Base-by-base conservation (phyloP, 2,888 invertebrate genomes). In the Andrena bucephala region DNA sequence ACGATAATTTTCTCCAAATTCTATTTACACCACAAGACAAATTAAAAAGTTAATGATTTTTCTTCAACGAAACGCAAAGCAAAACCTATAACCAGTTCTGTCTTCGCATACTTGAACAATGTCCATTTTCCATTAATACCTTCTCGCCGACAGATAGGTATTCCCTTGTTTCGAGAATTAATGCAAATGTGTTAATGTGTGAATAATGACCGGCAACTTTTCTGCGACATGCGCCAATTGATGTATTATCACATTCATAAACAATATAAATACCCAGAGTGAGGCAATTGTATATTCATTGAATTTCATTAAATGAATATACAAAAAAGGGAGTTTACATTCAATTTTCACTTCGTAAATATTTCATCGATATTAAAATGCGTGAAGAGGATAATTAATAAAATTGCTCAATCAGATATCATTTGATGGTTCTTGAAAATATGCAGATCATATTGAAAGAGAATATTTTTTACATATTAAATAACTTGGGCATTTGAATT, bases 41-140 rank as follows among this genome's bases (percentile, higher is more conserved):
- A 13, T 42, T 42, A 42, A 42, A 13, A 42, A 42, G 13, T 42
- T 42, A 13, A 36, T 36, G 27, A 33, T 4, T 59, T 57, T 59
- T 36, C 8, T 42, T 16, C 16, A 13, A 13, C 10, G 4, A 36
- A 50, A 8, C 2, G 24, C 13, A 69, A 59, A 63, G 31, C 60
- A 24, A 48, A 27, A 20, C 42, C 6, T 79, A 69, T 29, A 52
- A 31, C 24, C 33, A 48, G 10, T 67, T 60, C 20, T 70, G 62
- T 48, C 60, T 62, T 62, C 27, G 54, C 60, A 52, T 70, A 67
- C 60, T 78, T 67, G 79, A 78, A 78, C 16, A 54, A 66, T 24
- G 48, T 67, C 80, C 79, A 71, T 78, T 80, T 80, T 78, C 71
- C 79, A 80, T 80, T 80, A 80, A 80, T 71, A 62, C 62, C 80